phyloP scores from a whole-genome alignment of 2,888 invertebrate species.

The Prosopocoilus inquinatus region DNA sequence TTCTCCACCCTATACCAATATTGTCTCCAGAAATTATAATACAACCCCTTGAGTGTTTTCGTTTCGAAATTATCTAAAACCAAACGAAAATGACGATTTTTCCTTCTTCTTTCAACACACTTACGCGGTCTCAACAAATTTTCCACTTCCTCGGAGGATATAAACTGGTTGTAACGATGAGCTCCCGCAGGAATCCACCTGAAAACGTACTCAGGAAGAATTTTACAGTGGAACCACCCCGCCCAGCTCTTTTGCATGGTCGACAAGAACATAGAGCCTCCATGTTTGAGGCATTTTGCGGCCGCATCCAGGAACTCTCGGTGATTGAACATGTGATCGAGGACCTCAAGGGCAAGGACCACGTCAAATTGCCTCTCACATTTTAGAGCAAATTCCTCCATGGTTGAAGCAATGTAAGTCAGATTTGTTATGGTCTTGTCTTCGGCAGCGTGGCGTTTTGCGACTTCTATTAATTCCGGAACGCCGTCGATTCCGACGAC shows the following conservation, averaged over 20 bases:
- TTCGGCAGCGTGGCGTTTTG: constrained; percentile 57
- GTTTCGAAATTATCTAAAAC: not conserved
- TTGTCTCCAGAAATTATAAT: not conserved
- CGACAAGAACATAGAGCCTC: constrained; percentile 49
- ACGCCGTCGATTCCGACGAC: constrained; percentile 79
- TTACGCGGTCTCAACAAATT: not conserved
- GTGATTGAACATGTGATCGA: constrained; percentile 63
- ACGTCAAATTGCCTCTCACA: constrained; percentile 55
- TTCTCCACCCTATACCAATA: not conserved
- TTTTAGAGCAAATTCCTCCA: constrained; percentile 53
- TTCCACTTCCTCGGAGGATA: constrained; percentile 55
- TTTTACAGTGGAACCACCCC: constrained; percentile 58
- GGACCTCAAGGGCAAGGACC: constrained; percentile 64
- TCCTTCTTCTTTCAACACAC: not conserved
- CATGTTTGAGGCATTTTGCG: constrained; percentile 40
- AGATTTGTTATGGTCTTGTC: constrained; percentile 1
- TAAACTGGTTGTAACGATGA: constrained; percentile 84
- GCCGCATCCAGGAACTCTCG: constrained; percentile 53
- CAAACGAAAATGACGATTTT: not conserved
- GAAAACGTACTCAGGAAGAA: constrained; percentile 71
- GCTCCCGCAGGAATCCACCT: constrained; percentile 72
- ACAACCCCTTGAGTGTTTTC: not conserved
- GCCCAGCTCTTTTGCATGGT: constrained; percentile 51
- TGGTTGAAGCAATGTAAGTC: constrained; percentile 49
- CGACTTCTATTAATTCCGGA: constrained; percentile 62